Percentiles rank a stretch among this genome's conserved stretches.
phyloP scores from a whole-genome alignment of 2,888 invertebrate species.

The Acleris literana region DNA sequence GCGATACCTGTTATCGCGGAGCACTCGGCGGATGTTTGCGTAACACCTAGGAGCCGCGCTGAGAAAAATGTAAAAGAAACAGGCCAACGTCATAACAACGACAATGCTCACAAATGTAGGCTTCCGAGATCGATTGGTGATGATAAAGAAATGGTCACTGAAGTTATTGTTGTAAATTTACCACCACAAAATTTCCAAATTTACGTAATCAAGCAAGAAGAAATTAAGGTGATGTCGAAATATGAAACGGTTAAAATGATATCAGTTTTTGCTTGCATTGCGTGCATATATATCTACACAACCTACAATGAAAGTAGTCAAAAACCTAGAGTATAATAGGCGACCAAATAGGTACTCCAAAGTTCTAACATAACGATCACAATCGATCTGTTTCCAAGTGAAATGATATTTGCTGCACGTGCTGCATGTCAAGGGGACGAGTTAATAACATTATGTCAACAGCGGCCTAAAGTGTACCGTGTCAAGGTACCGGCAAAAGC shows the following conservation, averaged over 20 bases:
- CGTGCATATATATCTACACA: no score
- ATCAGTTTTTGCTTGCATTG: no score
- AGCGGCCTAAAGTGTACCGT: slow-evolving; percentile 35
- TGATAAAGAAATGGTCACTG: background rate
- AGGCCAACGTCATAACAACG: slow-evolving; percentile 9
- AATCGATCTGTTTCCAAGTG: slow-evolving; percentile 11
- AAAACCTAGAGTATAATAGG: no score
- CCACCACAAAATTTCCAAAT: no score
- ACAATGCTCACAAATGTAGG: background rate
- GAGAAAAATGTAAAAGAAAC: slow-evolving; percentile 25
- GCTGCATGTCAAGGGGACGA: slow-evolving; percentile 36
- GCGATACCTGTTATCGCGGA: slow-evolving; percentile 61
- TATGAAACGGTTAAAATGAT: no score
- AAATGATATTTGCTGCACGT: slow-evolving; percentile 30
- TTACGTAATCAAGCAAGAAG: no score
- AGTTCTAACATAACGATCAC: background rate
- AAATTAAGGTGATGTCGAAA: no score
- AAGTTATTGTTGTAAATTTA: no score
- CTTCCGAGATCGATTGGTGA: background rate
- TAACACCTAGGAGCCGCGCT: slow-evolving; percentile 40
- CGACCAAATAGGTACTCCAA: no score
- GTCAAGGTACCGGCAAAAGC: slow-evolving; percentile 33
- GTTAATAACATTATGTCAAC: slow-evolving; percentile 34
- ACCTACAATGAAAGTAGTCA: no score
- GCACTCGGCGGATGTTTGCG: slow-evolving; percentile 72